Evolutionary conservation across 2,888 invertebrate genomes (phyloP), one percentile per base, ranked within the genome.

Genomic region (Zonitis immaculata): DNA sequence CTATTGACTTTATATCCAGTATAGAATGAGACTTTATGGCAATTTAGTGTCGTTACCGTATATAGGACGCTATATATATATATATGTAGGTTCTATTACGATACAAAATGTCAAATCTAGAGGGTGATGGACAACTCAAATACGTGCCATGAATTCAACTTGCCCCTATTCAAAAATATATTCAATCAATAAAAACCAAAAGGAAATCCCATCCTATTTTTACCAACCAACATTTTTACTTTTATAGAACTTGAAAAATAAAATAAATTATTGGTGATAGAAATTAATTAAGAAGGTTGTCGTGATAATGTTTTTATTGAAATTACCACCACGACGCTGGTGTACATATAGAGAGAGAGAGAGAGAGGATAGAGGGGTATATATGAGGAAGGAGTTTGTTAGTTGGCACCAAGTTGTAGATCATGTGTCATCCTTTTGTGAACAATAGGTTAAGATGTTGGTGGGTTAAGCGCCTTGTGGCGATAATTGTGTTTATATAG

Each of bases 1-100:
- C 73, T 70, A 73, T 73, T 72, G 71, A 70, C 71, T 71, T 71
- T 70, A 72, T 72, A 73, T 71, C 70, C 69, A 66, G 68, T 69
- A 65, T 64, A 68, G 71, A 73, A 75, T 73, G 73, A 74, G 70
- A 74, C 69, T 75, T 75, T 75, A 75, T 72, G 72, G 68, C 69
- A 68, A 62, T 39, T 11, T 62, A 56, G 50, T 66, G 69, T 67
- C 66, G 67, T 70, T 72, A 72, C 69, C 67, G 68, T 64, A n/a
- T n/a, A n/a, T n/a, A 65, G 68, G 68, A 65, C 67, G 68, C 69
- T 61, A 66, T 59, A n/a, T n/a, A n/a, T n/a, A n/a, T n/a, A n/a
- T n/a, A n/a, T n/a, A n/a, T n/a, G n/a, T n/a, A 66, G 68, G 68
- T 68, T 69, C 69, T 63, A 66, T 64, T 66, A 63, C 68, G 68